Evolutionary conservation across 92 coral and sea anemone species (phyloP).

Genomic region (Anthopleura xanthogrammica): DNA sequence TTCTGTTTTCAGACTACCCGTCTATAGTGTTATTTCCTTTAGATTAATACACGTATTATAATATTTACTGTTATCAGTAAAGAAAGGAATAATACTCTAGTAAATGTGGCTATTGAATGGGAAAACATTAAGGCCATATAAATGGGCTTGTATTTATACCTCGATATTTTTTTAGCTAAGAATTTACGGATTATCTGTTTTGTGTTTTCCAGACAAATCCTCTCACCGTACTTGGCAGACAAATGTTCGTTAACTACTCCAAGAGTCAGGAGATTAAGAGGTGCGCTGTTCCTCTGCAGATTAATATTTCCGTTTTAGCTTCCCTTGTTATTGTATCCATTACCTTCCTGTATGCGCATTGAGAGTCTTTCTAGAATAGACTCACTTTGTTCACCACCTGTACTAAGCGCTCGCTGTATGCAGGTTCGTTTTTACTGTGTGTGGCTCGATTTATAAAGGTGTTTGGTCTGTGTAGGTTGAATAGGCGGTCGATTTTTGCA

Average conservation of each 20-base stretch:
- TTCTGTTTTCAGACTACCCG: no score
- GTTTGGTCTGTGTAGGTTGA: not conserved
- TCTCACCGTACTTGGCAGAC: slow-evolving; percentile 94
- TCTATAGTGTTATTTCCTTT: no score
- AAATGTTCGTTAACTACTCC: slow-evolving; percentile 99
- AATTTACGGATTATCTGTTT: not conserved
- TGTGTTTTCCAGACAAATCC: slow-evolving; percentile 74
- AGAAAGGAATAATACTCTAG: no score
- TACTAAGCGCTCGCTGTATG: not conserved
- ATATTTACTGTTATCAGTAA: not conserved
- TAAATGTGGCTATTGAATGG: no score
- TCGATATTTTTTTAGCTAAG: not conserved
- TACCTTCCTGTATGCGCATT: not conserved
- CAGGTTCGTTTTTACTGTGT: not conserved
- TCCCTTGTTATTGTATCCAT: slow-evolving; percentile 1
- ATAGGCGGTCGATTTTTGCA: no score
- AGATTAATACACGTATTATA: no score
- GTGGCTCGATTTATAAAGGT: no score
- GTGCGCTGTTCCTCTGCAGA: slow-evolving; percentile 26
- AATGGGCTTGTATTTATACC: not conserved
- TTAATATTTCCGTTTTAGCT: not conserved
- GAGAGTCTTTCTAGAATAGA: not conserved
- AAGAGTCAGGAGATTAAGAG: slow-evolving; percentile 99
- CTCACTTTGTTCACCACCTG: not conserved
- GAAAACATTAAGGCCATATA: no score